Evolutionary conservation across 2,113 vertebrate species (phyloP).

Genomic region (Anguilla japonica): DNA sequence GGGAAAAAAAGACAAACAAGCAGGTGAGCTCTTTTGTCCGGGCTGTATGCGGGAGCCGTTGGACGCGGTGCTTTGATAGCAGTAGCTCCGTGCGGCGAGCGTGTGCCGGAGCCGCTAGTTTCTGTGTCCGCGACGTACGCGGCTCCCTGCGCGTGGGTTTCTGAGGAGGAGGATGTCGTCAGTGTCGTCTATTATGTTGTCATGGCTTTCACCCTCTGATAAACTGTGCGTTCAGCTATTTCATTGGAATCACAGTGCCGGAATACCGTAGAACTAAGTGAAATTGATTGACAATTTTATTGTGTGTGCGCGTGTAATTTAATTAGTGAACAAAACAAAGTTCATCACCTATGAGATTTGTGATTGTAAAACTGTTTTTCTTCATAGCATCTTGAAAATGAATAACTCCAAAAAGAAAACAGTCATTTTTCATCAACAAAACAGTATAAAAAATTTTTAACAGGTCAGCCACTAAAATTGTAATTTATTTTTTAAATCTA

Average conservation of each 20-base stretch:
- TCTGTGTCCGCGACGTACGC: background rate
- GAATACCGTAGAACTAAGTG: background rate
- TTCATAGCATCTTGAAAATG: background rate
- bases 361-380: background rate
- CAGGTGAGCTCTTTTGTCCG: background rate
- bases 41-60: background rate
- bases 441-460: background rate
- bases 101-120: background rate
- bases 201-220: background rate
- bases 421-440: background rate
- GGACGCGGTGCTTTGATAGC: background rate
- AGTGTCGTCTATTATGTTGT: constrained; percentile 1
- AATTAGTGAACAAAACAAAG: too few relatives aligned
- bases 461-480: background rate
- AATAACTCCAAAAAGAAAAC: background rate
- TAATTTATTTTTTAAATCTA: background rate
- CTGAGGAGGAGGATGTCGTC: background rate
- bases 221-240: background rate
- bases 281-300: background rate
- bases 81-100: background rate
- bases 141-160: background rate
- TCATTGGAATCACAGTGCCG: background rate
- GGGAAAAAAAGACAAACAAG: background rate
- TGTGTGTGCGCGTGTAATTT: too few relatives aligned
- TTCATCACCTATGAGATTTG: too few relatives aligned